A percentile compares a stretch with the other conserved stretches of the same genome.
Evolutionary conservation across 1,140 invertebrate species (phyloP).

Genomic region (Pseudomyrmex concolor): DNA sequence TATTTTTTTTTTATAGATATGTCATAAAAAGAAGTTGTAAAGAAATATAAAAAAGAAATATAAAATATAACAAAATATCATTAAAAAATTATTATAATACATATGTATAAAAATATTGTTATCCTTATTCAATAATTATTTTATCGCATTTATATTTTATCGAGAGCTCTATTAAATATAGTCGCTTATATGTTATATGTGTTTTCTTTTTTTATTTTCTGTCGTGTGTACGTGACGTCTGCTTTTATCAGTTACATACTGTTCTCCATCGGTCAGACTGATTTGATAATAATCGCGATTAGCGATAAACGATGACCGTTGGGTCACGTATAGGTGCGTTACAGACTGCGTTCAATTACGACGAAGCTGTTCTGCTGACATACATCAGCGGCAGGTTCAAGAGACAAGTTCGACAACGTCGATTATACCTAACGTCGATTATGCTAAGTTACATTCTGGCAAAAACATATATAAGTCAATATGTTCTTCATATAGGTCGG

Average conservation of each 20-base stretch:
- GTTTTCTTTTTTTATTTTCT: too few relatives aligned
- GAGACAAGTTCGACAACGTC: constrained; percentile 70
- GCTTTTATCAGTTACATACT: not conserved
- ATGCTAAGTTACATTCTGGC: not conserved
- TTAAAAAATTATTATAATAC: too few relatives aligned
- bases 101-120: too few relatives aligned
- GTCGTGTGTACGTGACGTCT: not conserved
- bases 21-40: not conserved
- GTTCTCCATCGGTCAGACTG: not conserved
- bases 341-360: constrained; percentile 33
- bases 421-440: not conserved
- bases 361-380: constrained; percentile 26
- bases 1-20: too few relatives aligned
- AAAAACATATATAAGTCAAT: not conserved
- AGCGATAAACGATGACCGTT: constrained; percentile 43
- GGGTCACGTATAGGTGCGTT: constrained; percentile 14
- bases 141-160: not conserved
- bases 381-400: constrained; percentile 62
- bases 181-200: too few relatives aligned
- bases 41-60: not conserved
- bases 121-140: not conserved
- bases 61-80: not conserved
- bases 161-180: too few relatives aligned
- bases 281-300: constrained; percentile 54
- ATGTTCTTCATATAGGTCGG: not conserved